Conservation (phyloP, 1,140 invertebrate species). For the Drosophila nebulosa region DNA sequence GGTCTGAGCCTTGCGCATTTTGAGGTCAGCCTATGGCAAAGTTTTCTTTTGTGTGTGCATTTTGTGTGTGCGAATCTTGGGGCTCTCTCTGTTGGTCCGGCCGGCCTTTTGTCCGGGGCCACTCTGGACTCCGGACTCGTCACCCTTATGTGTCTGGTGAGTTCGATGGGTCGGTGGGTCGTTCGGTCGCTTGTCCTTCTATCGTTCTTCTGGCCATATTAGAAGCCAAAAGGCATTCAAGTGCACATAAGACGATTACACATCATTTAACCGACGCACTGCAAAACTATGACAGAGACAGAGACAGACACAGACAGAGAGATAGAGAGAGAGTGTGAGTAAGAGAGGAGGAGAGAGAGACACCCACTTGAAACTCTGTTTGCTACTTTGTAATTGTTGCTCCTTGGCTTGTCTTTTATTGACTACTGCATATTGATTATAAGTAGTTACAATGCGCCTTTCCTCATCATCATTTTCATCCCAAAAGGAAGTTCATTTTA, state of each 20-base stretch:
- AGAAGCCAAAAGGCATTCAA: conserved; percentile 80
- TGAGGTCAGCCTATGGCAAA: conserved; percentile 78
- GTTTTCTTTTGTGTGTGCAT: conserved; percentile 70
- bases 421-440: conserved; percentile 78
- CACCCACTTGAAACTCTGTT: neutral
- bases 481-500: conserved; percentile 31
- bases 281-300: conserved; percentile 67
- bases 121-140: conserved; percentile 14
- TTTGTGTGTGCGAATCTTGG: conserved; percentile 32
- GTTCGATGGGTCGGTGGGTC: neutral
- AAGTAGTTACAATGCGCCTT: conserved; percentile 41
- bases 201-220: conserved; percentile 51
- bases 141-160: conserved; percentile 9
- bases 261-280: conserved; percentile 80
- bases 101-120: conserved; percentile 21
- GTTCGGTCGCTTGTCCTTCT: neutral
- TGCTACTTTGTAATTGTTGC: conserved; percentile 64
- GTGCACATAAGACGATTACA: conserved; percentile 81
- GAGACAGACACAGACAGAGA: too few species aligned
- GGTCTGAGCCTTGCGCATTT: conserved; percentile 53
- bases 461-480: neutral
- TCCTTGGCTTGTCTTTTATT: conserved; percentile 51
- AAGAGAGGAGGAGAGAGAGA: too few species aligned
- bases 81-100: conserved; percentile 9
- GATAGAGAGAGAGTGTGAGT: too few species aligned